Base-by-base conservation (phyloP, 2,797 vertebrate genomes). In the Micropoecilia bifurca region DNA sequence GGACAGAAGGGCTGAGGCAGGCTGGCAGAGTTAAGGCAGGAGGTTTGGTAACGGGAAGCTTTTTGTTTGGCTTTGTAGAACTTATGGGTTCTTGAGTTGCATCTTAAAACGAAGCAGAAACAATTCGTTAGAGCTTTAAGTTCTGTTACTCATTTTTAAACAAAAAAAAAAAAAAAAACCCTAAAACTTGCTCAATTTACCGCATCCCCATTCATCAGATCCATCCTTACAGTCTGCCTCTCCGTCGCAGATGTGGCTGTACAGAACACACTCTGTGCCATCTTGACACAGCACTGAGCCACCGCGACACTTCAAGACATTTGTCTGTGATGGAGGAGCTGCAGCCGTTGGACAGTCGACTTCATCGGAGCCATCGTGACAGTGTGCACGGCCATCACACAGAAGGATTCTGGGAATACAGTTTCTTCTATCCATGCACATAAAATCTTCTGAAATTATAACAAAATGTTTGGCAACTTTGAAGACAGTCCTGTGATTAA, bases 201-300 rank as follows among this genome's bases (percentile, higher is more conserved):
- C 76, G 25, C 96, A 97, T 36, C 78, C 88, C 0, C 94, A 83
- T 88, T 98, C 97, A 80, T 98, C 97, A 0, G 96, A 97, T 46
- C 96, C 96, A 53, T 98, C 97, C 1, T 1, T 71, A 75, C 97
- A 97, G 92, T 98, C 97, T 0, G 47, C 80, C 57, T 97, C 96
- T 3, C 97, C 97, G 25, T 98, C 96, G 55, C 97, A 98, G 71
- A 97, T 3, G 3, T 95, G 96, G 20, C 90, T 95, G 66, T 81
- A 83, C 20, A 95, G 85, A 39, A 98, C 85, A 0, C 97, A 97
- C 57, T 93, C 95, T 0, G 76, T 88, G 50, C 95, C 94, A 0
- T 97, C 95, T 3, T 1, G 74, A 84, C 97, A 98, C 0, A 20
- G 89, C 59, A 93, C 77, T 0, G 94, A 95, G 85, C 87, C 93